Evolutionary conservation across 2,888 invertebrate genomes (phyloP), one percentile per base, ranked within the genome.

Genomic region (Aporophyla nigra): DNA sequence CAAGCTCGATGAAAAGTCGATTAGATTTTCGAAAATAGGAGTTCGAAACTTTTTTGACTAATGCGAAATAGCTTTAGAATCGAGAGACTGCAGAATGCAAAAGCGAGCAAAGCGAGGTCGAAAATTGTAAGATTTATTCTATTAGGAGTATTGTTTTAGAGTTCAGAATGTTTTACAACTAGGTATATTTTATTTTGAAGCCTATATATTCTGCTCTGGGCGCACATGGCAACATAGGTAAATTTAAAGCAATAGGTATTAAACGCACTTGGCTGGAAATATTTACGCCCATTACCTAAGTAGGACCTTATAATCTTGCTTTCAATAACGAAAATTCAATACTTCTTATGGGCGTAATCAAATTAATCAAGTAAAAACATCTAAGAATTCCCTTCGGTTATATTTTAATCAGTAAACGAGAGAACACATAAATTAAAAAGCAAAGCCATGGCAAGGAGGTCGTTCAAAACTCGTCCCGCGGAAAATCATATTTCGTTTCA

Each of bases 401-500:
- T 51, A 80, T 78, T 82, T 82, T 63, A 78, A 80, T 80, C 82
- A 86, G 72, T 63, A 71, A 65, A 78, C 82, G 58, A 74, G 73
- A 40, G 59, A 76, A 79, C 80, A 87, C 84, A 86, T 88, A 90
- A 90, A 90, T 92, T 92, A 92, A 93, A 94, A 93, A 90, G 88
- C 89, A 92, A 94, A 94, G 90, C 93, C 92, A 85, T 89, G 91
- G 79, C 88, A 90, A 90, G 91, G 90, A 91, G 93, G 90, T 92
- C 91, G 90, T 93, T 93, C 88, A 91, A 90, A 93, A 92, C 90
- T 93, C 93, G 86, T 89, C 83, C 90, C 89, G 90, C 88, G 93
- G 90, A 93, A 95, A 94, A 96, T 96, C 92, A 95, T 94, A 95
- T 95, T 95, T 93, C 94, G 92, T 91, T 91, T 88, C 92, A 88